Base-by-base conservation (phyloP, 2,888 invertebrate genomes). In the Tenodera sinensis region DNA sequence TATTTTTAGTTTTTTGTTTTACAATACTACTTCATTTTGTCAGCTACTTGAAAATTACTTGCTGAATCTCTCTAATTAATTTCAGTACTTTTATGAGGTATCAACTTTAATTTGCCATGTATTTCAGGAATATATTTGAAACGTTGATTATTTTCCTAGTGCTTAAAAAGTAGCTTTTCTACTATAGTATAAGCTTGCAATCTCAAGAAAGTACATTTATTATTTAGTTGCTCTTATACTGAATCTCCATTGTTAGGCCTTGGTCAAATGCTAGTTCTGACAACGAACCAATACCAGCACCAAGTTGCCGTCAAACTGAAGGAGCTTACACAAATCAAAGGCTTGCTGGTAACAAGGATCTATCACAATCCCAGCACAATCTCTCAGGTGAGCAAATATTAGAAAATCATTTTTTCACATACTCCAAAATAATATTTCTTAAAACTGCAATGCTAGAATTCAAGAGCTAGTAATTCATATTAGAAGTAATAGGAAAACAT, bases 311-410 rank as follows among this genome's bases (percentile, higher is more conserved):
- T 83, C 30, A 88, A 30, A 82, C 89, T 81, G 83, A 82, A 30
- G 88, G 88, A 28, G 83, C 88, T 83, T 88, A 88, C 30, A 42
- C 90, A 54, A 90, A 90, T 85, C 89, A 89, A 71, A 84, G 90
- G 28, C 89, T 90, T 85, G 84, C 85, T n/a, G 90, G 90, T 83
- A 90, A 90, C 88, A 90, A 90, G 87, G 90, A 89, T 83, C 85
- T 90, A 20, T 90, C 90, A 12, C 90, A 90, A 83, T 90, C 90
- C 34, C 90, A 90, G 83, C 89, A 90, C 85, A 90, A 88, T 90
- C 89, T 90, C 88, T 89, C 90, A 90, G 90, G 90, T 90, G 54
- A 71, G 54, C 54, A 87, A 87, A 83, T 87, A 15, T 71, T 83
- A 28, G 83, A 83, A 28, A 83, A 14, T 83, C 28, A 20, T 71